Evolutionary conservation across 2,797 vertebrate genomes (phyloP).

Genomic region (Alcedo atthis): DNA sequence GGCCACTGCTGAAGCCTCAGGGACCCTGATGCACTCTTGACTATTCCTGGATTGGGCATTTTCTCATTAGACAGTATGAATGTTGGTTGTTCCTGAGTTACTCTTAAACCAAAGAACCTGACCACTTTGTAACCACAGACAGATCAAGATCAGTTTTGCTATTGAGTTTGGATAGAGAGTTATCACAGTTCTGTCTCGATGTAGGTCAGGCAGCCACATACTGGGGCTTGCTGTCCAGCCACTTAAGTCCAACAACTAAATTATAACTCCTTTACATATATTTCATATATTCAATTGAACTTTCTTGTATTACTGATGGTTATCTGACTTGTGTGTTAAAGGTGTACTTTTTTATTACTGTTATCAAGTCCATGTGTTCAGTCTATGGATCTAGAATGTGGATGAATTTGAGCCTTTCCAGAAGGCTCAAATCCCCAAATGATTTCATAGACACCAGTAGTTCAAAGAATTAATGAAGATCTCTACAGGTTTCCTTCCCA

Average conservation of each 20-base stretch:
- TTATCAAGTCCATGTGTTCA: not conserved
- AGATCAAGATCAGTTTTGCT: not conserved
- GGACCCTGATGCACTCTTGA: not conserved
- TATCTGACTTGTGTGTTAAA: not conserved
- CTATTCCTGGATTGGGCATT: not conserved
- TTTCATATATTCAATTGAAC: not conserved
- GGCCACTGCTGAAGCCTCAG: not conserved
- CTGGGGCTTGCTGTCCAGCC: not conserved
- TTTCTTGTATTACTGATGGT: not conserved
- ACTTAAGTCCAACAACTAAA: not conserved
- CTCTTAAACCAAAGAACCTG: not conserved
- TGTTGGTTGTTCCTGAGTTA: not conserved
- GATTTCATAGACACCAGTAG: not conserved
- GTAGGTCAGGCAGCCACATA: not conserved
- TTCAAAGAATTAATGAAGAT: not conserved
- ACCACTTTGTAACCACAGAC: not conserved
- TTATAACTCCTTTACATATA: not conserved
- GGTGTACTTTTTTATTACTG: not conserved
- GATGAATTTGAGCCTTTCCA: not conserved
- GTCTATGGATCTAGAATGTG: not conserved
- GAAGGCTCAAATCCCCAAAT: not conserved
- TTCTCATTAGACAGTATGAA: not conserved
- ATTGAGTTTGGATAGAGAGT: not conserved
- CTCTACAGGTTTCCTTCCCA: not conserved
- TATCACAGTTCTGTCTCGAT: not conserved